Evolutionary conservation across 2,888 invertebrate genomes (phyloP), one percentile per base, ranked within the genome.

Genomic region (Teleiodes luculella): DNA sequence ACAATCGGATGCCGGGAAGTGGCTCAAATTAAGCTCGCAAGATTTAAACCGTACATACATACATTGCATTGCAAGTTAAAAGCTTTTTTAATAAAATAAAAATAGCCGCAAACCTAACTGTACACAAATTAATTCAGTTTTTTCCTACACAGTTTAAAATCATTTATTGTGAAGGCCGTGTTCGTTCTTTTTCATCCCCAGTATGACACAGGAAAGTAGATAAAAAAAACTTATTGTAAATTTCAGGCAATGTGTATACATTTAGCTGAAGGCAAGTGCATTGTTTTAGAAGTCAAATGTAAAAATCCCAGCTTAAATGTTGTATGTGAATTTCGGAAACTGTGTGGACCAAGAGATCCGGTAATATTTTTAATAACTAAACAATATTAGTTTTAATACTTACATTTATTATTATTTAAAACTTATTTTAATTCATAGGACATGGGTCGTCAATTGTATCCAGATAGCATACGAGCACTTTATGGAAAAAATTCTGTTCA

Each of bases 331-430:
- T 97, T 98, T 79, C 91, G 98, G 64, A 94, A 94, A 67, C 90
- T 97, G 64, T 95, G 94, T 70, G 98, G 98, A 0, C 98, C 98
- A 0, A 91, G 93, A 73, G 97, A 98, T 91, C 95, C 88, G 62
- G 88, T 87, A 71, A 73, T 49, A 36, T 39, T 45, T 20, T 16
- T 10, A 7, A 5, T 14, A 18, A n/a, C 18, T n/a, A 24, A 43
- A 18, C 24, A 24, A 18, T 13, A 6, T 24, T 10, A 11, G n/a
- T 20, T 24, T 20, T 36, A 13, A 13, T 36, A 5, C 8, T 7
- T 8, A 14, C 18, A 14, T 39, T 39, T 18, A 2, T 39, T 3
- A 18, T 20, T 10, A 18, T 6, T 20, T 48, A 11, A 11, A 11
- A 16, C 16, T 35, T 3, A 6, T 10, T 46, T 45, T 24, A 30